These are phyloP conservation scores for Euthynnus affinis DNA, from an alignment of 2,797 vertebrate species.

Conservation along the genomic window DNA sequence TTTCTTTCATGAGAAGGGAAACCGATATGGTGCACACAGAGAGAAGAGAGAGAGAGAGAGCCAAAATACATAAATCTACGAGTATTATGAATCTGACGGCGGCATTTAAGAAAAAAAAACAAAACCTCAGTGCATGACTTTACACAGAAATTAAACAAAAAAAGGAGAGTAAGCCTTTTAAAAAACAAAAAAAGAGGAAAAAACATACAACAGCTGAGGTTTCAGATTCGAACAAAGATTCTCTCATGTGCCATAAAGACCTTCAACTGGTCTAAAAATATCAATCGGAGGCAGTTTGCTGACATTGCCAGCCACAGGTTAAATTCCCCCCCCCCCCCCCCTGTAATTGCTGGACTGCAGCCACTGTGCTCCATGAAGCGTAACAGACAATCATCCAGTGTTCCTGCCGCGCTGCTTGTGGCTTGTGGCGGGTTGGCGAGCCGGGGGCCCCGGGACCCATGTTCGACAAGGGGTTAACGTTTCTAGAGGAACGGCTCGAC, in stretches of 20 bases:
- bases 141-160: conserved; percentile 36
- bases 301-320: conserved; percentile 61
- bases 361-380: conserved; percentile 56
- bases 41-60: neutral
- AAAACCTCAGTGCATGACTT: conserved; percentile 32
- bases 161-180: conserved; percentile 17
- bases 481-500: conserved; percentile 72
- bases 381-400: conserved; percentile 60
- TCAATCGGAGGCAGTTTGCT: conserved; percentile 61
- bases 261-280: conserved; percentile 32
- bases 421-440: conserved; percentile 64
- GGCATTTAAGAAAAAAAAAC: conserved; percentile 18
- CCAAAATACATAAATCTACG: conserved; percentile 15
- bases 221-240: conserved; percentile 43
- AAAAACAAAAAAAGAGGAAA: neutral
- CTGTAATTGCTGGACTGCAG: conserved; percentile 62
- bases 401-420: conserved; percentile 63
- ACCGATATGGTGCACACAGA: neutral
- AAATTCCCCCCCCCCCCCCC: conserved; percentile 27
- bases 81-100: conserved; percentile 3
- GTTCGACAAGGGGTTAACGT: conserved; percentile 84
- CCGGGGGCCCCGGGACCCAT: conserved; percentile 36
- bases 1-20: conserved; percentile 32
- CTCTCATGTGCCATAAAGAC: conserved; percentile 21
- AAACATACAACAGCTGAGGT: conserved; percentile 11